Conservation (phyloP, 1,140 invertebrate species). For the Araneus ventricosus region DNA sequence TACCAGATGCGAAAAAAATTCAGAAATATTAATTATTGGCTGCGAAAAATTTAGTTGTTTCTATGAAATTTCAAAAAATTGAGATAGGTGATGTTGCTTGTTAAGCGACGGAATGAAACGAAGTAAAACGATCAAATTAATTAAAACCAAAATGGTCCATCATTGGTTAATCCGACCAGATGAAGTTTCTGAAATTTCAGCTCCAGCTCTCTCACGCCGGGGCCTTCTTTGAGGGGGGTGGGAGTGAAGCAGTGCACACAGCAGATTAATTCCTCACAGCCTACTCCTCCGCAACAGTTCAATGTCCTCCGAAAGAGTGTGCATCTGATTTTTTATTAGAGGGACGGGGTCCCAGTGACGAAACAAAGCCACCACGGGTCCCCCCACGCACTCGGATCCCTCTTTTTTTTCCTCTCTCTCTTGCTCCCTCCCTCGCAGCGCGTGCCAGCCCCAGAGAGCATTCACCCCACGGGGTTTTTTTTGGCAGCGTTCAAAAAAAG, state of each 20-base stretch:
- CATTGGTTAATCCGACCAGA: too few relatives aligned
- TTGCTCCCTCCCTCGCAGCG: slow-evolving; percentile 45
- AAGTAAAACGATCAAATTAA: too few relatives aligned
- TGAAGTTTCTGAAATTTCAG: too few relatives aligned
- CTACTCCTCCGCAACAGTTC: slow-evolving; percentile 58
- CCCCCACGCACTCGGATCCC: slow-evolving; percentile 60
- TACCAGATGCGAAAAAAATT: too few relatives aligned
- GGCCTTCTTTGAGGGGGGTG: neutral
- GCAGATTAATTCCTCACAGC: slow-evolving; percentile 25
- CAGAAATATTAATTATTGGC: too few relatives aligned
- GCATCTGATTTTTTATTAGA: slow-evolving; percentile 60
- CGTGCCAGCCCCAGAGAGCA: slow-evolving; percentile 21
- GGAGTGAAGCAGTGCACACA: neutral
- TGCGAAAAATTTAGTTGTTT: too few relatives aligned
- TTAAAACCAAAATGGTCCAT: too few relatives aligned
- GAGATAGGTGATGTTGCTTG: too few relatives aligned
- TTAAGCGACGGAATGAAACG: too few relatives aligned
- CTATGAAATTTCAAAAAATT: too few relatives aligned
- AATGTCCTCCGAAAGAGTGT: slow-evolving; percentile 55
- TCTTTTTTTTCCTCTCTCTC: slow-evolving; percentile 31
- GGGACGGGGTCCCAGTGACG: slow-evolving; percentile 42
- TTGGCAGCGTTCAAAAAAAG: neutral
- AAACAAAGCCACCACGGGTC: slow-evolving; percentile 30
- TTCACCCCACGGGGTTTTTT: slow-evolving; percentile 37
- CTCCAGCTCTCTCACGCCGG: neutral